Evolutionary conservation across 2,113 vertebrate genomes (phyloP), one percentile per base, ranked within the genome.

Genomic region (Danio rerio): DNA sequence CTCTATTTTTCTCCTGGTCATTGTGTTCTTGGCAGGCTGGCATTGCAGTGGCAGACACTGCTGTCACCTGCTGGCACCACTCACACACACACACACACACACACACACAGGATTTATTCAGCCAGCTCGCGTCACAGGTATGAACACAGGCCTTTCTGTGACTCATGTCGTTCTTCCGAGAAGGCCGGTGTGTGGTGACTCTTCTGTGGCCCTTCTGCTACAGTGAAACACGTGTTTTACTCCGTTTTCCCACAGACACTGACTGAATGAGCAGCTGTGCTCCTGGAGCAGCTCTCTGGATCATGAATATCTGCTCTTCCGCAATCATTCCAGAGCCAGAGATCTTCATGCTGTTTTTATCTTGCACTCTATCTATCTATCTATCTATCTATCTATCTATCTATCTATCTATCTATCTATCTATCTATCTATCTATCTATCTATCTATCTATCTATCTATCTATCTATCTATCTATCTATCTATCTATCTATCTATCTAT

Each of bases 1-100:
- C n/a, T 55, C 1, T 13, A 42, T 55, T 59, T 47, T 11, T 71
- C 50, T 31, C 12, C 5, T 3, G 4, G 55, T 55, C 78, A 56
- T 43, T 20, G 15, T 55, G 50, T 43, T 66, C 40, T 59, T 61
- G 40, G 66, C 16, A 70, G 68, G 71, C 20, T 45, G 16, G 69
- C 59, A 65, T 47, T 78, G 47, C 72, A 6, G 91, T 92, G 86
- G 91, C 92, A 91, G 92, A 90, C 89, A 83, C 91, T 72, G 88
- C 88, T 92, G 90, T 92, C 87, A 87, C 81, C 65, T 74, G 63
- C 80, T 69, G 76, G 65, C 69, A 79, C 63, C 77, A 86, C 31
- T 2, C 31, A 31, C 31, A 31, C 31, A 2, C 31, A 31, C 1
- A 31, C 31, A 31, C 31, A 31, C 31, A 31, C 31, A 2, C 31